Evolutionary conservation across 2,888 invertebrate genomes (phyloP).

Genomic region (Drosophila leonis): DNA sequence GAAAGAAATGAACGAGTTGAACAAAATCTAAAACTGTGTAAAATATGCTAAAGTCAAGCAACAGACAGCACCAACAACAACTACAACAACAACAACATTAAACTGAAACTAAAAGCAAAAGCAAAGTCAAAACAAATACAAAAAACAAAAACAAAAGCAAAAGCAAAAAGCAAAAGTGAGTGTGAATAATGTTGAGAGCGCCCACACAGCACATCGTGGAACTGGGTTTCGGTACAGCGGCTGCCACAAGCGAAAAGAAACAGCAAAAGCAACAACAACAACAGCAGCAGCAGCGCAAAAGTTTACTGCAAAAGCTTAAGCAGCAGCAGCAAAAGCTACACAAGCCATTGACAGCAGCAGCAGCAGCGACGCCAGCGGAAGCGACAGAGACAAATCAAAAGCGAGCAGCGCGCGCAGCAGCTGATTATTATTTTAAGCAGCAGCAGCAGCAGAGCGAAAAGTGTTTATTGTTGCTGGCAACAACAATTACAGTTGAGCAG

Average conservation of each 20-base stretch:
- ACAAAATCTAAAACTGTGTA: conserved; percentile 48
- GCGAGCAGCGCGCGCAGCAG: conserved; percentile 51
- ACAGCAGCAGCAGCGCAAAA: conserved; percentile 60
- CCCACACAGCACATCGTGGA: conserved; percentile 86
- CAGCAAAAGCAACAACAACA: conserved; percentile 42
- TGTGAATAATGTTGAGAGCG: conserved; percentile 86
- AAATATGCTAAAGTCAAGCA: conserved; percentile 49
- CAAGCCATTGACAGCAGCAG: conserved; percentile 34
- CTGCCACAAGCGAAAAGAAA: conserved; percentile 42
- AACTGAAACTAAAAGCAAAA: conserved; percentile 41
- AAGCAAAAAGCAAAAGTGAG: conserved; percentile 68
- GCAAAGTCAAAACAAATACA: conserved; percentile 50
- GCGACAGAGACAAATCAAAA: conserved; percentile 51
- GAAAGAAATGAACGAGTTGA: conserved; percentile 49
- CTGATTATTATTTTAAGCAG: conserved; percentile 64
- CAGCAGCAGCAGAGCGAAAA: conserved; percentile 59
- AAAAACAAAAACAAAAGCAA: conserved; percentile 46
- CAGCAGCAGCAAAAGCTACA: conserved; percentile 67
- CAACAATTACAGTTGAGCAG: conserved; percentile 46
- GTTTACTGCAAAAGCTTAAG: conserved; percentile 62
- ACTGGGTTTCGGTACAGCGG: conserved; percentile 81
- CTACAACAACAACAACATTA: conserved; percentile 41
- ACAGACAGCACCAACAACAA: conserved; percentile 35
- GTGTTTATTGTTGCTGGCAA: conserved; percentile 59
- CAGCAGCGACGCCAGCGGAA: conserved; percentile 47